phyloP scores from a whole-genome alignment of 2,888 invertebrate genomes.

The Campoplex nolae region DNA sequence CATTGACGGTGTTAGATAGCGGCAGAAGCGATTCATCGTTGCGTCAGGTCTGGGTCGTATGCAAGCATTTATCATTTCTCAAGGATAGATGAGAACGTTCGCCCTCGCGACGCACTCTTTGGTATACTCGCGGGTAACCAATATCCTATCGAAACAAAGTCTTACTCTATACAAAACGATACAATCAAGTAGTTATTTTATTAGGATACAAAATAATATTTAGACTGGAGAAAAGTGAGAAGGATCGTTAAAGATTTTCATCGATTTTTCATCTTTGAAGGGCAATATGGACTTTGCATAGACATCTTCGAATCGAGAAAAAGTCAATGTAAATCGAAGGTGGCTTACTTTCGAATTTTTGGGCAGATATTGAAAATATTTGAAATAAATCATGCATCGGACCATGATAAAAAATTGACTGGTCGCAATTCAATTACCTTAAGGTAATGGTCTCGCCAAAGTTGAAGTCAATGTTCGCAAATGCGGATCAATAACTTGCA shows the following conservation, averaged over 20 bases:
- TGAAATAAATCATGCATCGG: too few species aligned
- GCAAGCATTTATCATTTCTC: conserved; percentile 59
- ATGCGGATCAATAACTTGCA: too few species aligned
- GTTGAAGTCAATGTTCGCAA: too few species aligned
- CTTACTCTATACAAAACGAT: neutral
- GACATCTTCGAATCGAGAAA: neutral
- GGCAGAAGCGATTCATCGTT: conserved; percentile 31
- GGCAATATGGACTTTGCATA: neutral
- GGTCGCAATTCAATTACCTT: too few species aligned
- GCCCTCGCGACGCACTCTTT: conserved; percentile 41
- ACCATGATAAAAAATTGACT: too few species aligned
- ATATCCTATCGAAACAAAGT: conserved; percentile 9
- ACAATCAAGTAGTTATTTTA: neutral
- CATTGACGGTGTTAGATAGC: conserved; percentile 51
- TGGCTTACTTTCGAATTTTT: too few species aligned
- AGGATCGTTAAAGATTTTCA: neutral
- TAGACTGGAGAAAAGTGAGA: neutral
- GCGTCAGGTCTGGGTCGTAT: conserved; percentile 65
- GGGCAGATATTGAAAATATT: too few species aligned
- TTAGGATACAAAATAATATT: conserved; percentile 7
- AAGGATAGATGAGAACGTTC: conserved; percentile 53
- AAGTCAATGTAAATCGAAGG: neutral
- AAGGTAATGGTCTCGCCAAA: too few species aligned
- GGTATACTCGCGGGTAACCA: conserved; percentile 19
- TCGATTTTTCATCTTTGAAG: neutral